phyloP scores from a whole-genome alignment of 1,140 invertebrate species.

The Choristoneura fumiferana region DNA sequence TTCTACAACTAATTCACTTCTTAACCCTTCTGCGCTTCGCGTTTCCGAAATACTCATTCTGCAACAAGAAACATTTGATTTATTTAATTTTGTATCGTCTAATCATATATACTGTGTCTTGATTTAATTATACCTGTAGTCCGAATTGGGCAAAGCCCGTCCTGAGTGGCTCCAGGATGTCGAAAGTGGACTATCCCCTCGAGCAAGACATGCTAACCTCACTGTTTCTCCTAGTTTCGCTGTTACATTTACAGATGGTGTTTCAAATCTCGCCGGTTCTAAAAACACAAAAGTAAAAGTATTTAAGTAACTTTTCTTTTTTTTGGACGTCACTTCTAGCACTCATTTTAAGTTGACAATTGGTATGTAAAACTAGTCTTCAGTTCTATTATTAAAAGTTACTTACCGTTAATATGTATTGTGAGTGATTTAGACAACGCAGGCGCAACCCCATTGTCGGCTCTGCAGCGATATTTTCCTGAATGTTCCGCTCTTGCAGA shows the following conservation, averaged over 20 bases:
- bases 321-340: too few relatives aligned
- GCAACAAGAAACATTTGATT: constrained; percentile 21
- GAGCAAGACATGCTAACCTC: constrained; percentile 87
- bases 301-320: too few relatives aligned
- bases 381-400: neutral
- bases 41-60: constrained; percentile 81
- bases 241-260: constrained; percentile 83
- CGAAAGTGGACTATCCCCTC: constrained; percentile 91
- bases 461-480: constrained; percentile 92
- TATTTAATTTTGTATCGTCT: too few relatives aligned
- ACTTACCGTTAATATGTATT: constrained; percentile 88
- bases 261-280: constrained; percentile 90
- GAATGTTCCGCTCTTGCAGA: constrained; percentile 86
- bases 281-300: constrained; percentile 10
- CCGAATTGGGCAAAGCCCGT: constrained; percentile 67
- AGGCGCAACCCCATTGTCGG: constrained; percentile 91
- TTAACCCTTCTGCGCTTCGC: constrained; percentile 83
- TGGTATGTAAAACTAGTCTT: too few relatives aligned
- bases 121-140: constrained; percentile 76
- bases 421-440: constrained; percentile 87
- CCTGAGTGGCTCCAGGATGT: constrained; percentile 86
- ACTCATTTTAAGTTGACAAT: too few relatives aligned
- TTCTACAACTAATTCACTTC: constrained; percentile 84
- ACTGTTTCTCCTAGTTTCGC: constrained; percentile 85
- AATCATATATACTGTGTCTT: too few relatives aligned